Conservation (phyloP, 1,140 invertebrate species). For the Caenorhabditis tropicalis region DNA sequence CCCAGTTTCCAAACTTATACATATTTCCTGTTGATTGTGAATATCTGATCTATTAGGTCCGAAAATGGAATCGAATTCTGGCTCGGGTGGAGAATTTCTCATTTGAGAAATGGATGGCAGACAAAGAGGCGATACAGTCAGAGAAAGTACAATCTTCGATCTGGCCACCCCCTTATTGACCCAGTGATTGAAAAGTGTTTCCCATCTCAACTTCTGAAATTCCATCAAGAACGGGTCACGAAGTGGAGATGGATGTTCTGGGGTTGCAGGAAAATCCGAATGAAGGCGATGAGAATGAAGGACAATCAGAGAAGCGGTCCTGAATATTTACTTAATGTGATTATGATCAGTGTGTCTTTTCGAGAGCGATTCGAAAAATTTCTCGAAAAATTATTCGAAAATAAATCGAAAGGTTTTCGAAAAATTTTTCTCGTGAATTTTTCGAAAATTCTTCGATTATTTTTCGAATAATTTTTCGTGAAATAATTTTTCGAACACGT, state of each 20-base stretch:
- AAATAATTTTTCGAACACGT: no score
- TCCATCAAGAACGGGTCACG: neutral
- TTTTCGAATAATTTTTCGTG: no score
- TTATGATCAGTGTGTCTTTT: no score
- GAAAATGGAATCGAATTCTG: neutral
- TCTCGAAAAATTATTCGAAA: no score
- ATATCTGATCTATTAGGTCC: neutral
- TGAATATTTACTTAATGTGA: no score
- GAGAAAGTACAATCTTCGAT: conserved; percentile 1
- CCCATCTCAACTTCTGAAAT: neutral
- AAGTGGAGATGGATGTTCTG: neutral
- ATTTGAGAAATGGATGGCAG: neutral
- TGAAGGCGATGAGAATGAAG: conserved; percentile 26
- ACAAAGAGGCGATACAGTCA: neutral
- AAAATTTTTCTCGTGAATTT: no score
- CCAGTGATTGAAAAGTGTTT: neutral
- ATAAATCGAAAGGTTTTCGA: no score
- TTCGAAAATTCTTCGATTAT: no score
- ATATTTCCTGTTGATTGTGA: conserved; percentile 19
- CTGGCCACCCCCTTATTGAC: neutral
- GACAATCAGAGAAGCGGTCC: neutral
- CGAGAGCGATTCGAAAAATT: no score
- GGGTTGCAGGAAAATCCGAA: neutral
- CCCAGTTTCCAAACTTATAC: neutral
- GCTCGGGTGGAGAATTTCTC: neutral